phyloP scores from a whole-genome alignment of 1,140 invertebrate genomes.

The Drosophila nasuta region DNA sequence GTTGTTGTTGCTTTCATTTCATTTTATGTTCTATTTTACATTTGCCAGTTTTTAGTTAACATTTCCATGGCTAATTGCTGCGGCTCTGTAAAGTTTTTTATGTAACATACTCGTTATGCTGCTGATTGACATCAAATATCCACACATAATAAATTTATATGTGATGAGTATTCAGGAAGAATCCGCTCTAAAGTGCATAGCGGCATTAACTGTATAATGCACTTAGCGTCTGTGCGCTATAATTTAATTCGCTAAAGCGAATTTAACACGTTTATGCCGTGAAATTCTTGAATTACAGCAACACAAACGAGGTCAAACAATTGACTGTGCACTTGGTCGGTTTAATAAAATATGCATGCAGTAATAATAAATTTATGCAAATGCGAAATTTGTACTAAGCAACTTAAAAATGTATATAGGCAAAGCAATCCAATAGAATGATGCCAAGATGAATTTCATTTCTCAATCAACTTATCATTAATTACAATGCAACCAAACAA shows the following conservation, averaged over 20 bases:
- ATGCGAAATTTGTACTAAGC: too few relatives aligned
- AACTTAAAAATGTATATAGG: background rate
- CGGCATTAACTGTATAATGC: background rate
- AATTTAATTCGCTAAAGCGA: background rate
- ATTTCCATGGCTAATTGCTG: slow-evolving; percentile 12
- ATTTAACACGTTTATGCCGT: background rate
- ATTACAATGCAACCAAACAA: too few relatives aligned
- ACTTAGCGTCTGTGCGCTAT: background rate
- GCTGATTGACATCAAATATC: slow-evolving; percentile 4
- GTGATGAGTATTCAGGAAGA: slow-evolving; percentile 7
- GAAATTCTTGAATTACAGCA: slow-evolving; percentile 5
- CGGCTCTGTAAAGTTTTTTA: slow-evolving; percentile 6
- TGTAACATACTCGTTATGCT: background rate
- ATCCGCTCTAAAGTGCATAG: background rate
- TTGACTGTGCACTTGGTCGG: background rate
- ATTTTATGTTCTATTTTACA: slow-evolving; percentile 6
- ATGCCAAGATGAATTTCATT: too few relatives aligned
- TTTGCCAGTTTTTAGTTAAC: slow-evolving; percentile 21
- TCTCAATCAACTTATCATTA: too few relatives aligned
- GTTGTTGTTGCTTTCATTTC: too few relatives aligned
- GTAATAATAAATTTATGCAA: too few relatives aligned
- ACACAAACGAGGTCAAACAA: background rate
- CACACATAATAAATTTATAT: background rate
- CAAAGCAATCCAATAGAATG: too few relatives aligned
- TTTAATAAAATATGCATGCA: background rate